Evolutionary conservation across 2,113 vertebrate genomes (phyloP).

Genomic region (Brachionichthys hirsutus): DNA sequence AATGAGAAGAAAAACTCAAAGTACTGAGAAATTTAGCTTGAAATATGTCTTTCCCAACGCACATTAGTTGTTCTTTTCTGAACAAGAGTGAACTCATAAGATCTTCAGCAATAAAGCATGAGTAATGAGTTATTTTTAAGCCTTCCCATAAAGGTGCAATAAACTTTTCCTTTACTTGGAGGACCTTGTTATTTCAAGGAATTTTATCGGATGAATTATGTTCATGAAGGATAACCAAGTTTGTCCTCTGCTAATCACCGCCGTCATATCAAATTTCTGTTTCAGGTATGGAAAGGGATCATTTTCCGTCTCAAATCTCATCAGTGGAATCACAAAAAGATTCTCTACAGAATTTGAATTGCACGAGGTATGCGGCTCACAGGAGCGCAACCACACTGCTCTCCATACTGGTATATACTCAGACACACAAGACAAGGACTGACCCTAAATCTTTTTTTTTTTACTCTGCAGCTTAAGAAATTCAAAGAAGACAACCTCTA

Average conservation of each 20-base stretch:
- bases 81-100: too few species aligned
- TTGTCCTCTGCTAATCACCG: too few species aligned
- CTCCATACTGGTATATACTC: not conserved
- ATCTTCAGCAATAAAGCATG: not conserved
- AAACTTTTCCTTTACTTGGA: not conserved
- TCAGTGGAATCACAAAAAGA: conserved; percentile 76
- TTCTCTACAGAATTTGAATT: conserved; percentile 86
- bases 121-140: not conserved
- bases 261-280: not conserved
- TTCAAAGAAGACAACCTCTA: conserved; percentile 82
- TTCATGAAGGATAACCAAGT: too few species aligned
- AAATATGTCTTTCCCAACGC: not conserved
- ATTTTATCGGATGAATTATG: too few species aligned
- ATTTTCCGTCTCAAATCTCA: conserved; percentile 85
- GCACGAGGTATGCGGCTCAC: conserved; percentile 79
- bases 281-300: conserved; percentile 84
- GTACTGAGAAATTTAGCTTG: not conserved
- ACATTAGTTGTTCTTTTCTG: not conserved
- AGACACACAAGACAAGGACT: conserved; percentile 2
- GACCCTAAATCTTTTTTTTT: not conserved
- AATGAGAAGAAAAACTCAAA: not conserved
- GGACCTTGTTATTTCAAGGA: not conserved
- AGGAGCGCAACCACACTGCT: not conserved
- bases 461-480: conserved; percentile 79
- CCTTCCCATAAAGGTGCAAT: not conserved